Evolutionary conservation across 2,113 vertebrate genomes (phyloP).

Genomic region (Cololabis saira): DNA sequence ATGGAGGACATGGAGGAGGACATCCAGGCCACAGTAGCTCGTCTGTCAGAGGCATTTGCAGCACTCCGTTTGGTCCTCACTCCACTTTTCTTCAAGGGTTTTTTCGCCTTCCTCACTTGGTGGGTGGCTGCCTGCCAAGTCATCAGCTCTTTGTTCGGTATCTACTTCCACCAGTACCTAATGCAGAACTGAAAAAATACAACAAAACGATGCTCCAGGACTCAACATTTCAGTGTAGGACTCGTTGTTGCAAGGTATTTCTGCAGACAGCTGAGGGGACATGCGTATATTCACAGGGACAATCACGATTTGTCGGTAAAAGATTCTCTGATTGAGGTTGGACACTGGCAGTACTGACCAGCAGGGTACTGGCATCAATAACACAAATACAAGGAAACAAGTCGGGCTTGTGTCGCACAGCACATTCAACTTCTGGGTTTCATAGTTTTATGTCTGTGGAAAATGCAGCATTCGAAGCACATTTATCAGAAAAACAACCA

Average conservation of each 20-base stretch:
- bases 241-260: slow-evolving; percentile 2
- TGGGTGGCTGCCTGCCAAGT: slow-evolving; percentile 94
- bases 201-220: slow-evolving; percentile 5
- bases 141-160: slow-evolving; percentile 91
- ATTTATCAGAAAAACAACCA: background rate
- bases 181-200: slow-evolving; percentile 78
- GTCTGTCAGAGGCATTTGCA: slow-evolving; percentile 76
- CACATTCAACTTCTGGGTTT: background rate
- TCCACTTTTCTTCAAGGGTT: slow-evolving; percentile 86
- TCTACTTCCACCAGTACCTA: slow-evolving; percentile 96
- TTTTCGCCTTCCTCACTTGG: slow-evolving; percentile 94
- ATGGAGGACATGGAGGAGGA: slow-evolving; percentile 77
- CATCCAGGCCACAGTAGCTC: slow-evolving; percentile 83
- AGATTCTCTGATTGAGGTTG: background rate
- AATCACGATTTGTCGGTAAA: background rate
- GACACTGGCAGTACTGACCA: slow-evolving; percentile 29
- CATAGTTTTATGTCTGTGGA: background rate
- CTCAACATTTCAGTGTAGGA: slow-evolving; percentile 8
- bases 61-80: slow-evolving; percentile 83
- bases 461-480: background rate
- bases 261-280: slow-evolving; percentile 6
- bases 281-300: slow-evolving; percentile 6
- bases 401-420: slow-evolving; percentile 16
- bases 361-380: slow-evolving; percentile 40
- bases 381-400: slow-evolving; percentile 18